Percentiles rank a stretch among this genome's conserved stretches.
Conservation (phyloP, 2,113 vertebrate genomes). For the Epinephelus lanceolatus region DNA sequence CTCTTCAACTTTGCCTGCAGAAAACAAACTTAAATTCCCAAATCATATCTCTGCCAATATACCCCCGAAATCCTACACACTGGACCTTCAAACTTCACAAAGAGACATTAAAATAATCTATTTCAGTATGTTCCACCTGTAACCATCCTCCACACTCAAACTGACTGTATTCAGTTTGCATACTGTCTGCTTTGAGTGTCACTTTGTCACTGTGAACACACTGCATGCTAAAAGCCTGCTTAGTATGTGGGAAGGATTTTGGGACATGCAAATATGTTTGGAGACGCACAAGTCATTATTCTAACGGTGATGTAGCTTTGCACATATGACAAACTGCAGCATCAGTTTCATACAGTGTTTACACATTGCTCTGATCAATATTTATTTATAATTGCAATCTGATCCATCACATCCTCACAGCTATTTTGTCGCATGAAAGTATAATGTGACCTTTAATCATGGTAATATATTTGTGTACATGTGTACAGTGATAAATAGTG, state of each 20-base stretch:
- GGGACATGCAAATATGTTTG: not conserved
- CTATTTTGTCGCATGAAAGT: not conserved
- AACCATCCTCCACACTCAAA: not conserved
- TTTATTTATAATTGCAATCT: not conserved
- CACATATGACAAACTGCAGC: not conserved
- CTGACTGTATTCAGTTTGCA: not conserved
- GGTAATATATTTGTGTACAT: not conserved
- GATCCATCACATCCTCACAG: not conserved
- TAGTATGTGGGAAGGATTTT: not conserved
- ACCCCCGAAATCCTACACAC: no score
- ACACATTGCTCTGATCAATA: not conserved
- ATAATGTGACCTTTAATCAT: not conserved
- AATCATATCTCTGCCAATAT: no score
- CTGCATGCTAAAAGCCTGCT: not conserved
- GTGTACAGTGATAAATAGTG: not conserved
- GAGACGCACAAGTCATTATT: not conserved
- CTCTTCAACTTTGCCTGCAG: not conserved
- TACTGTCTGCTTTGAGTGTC: not conserved
- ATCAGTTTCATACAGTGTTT: not conserved
- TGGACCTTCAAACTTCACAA: not conserved
- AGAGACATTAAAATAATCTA: not conserved
- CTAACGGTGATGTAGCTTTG: not conserved
- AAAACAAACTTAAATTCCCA: no score
- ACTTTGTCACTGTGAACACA: not conserved
- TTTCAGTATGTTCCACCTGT: not conserved